phyloP scores from a whole-genome alignment of 2,888 invertebrate species.

The Aethes cnicana region DNA sequence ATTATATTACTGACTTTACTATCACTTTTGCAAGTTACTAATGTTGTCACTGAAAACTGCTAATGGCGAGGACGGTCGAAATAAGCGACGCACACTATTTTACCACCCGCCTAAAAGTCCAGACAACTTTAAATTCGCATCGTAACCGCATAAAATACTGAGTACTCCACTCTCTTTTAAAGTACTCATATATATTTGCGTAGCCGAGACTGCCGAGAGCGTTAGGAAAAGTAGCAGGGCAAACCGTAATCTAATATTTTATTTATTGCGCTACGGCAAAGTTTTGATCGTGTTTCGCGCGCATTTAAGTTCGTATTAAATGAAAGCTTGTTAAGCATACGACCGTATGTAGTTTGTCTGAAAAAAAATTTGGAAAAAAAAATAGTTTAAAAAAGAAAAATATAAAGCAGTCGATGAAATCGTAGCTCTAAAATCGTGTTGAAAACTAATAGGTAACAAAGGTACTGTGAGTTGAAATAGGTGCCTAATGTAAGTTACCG shows the following conservation, averaged over 20 bases:
- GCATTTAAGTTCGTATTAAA: slow-evolving; percentile 17
- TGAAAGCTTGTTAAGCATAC: slow-evolving; percentile 6
- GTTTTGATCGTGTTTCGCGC: slow-evolving; percentile 24
- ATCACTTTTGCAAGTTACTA: too few species aligned
- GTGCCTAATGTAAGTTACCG: slow-evolving; percentile 28
- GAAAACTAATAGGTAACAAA: slow-evolving; percentile 48
- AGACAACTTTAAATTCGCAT: background rate
- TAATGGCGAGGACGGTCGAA: background rate
- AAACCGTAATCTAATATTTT: slow-evolving; percentile 22
- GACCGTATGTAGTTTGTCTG: too few species aligned
- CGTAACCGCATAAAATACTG: slow-evolving; percentile 5
- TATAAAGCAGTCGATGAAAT: background rate
- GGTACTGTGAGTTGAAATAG: slow-evolving; percentile 59
- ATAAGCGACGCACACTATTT: slow-evolving; percentile 9
- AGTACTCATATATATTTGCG: slow-evolving; percentile 9
- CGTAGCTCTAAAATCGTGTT: background rate
- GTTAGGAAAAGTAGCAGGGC: slow-evolving; percentile 11
- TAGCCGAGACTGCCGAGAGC: slow-evolving; percentile 5
- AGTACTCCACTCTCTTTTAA: background rate
- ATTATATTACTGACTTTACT: too few species aligned
- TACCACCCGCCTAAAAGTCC: slow-evolving; percentile 2
- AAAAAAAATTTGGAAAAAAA: too few species aligned
- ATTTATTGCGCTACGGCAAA: slow-evolving; percentile 21
- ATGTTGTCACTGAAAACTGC: background rate
- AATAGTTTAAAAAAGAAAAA: too few species aligned